These are phyloP conservation scores for Hirtodrosophila cameraria DNA, from an alignment of 2,888 invertebrate genomes.

Conservation along the genomic window DNA sequence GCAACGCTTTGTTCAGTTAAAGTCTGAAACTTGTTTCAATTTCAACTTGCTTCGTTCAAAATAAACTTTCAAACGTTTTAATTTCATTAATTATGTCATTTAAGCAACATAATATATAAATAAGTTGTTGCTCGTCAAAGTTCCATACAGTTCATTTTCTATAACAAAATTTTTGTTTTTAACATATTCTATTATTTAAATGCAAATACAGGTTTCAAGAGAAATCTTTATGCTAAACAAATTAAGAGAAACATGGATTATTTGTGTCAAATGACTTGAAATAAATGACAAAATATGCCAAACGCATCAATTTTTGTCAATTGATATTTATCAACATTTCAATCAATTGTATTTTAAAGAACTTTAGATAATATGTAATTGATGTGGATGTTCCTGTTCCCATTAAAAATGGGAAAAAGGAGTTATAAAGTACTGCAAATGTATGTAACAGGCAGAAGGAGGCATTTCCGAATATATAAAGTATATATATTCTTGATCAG, in stretches of 20 bases:
- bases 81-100: constrained; percentile 36
- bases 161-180: constrained; percentile 13
- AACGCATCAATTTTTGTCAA: no score
- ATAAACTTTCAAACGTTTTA: constrained; percentile 16
- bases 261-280: constrained; percentile 20
- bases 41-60: constrained; percentile 1
- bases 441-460: no score
- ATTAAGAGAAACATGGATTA: constrained; percentile 15
- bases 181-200: constrained; percentile 9
- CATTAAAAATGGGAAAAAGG: no score
- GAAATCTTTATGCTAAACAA: background rate
- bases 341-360: no score
- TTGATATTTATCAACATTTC: no score
- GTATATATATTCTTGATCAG: no score
- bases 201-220: background rate
- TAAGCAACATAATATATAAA: constrained; percentile 10
- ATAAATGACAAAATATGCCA: constrained; percentile 17
- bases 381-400: no score
- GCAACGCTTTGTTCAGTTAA: constrained; percentile 12
- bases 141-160: constrained; percentile 9
- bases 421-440: no score
- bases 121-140: constrained; percentile 15
- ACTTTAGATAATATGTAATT: no score
- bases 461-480: no score
- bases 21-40: constrained; percentile 38